Evolutionary conservation across 2,113 vertebrate genomes (phyloP).

Genomic region (Aptenodytes patagonicus): DNA sequence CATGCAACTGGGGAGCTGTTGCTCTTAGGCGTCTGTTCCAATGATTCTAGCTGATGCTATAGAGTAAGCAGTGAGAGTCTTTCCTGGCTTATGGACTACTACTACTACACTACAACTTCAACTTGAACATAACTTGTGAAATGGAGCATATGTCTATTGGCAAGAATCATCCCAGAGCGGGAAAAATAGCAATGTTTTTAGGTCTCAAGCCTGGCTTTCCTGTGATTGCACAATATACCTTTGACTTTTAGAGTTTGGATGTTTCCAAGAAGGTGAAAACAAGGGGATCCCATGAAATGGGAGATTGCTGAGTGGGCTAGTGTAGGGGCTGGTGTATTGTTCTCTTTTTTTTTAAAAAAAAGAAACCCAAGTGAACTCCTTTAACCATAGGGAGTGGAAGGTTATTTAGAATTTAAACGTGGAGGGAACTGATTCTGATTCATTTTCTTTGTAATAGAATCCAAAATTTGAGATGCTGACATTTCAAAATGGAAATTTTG

Average conservation of each 20-base stretch:
- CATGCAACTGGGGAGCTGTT: not conserved
- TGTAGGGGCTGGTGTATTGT: accelerated
- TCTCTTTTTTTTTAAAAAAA: not conserved
- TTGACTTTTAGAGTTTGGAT: not conserved
- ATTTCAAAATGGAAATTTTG: not conserved
- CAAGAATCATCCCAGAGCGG: not conserved
- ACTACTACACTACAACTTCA: not conserved
- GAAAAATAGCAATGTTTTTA: not conserved
- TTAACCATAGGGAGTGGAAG: not conserved
- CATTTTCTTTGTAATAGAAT: not conserved
- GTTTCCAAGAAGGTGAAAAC: not conserved
- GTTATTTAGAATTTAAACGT: not conserved
- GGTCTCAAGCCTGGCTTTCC: not conserved
- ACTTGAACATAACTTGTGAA: not conserved
- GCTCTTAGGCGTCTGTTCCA: not conserved
- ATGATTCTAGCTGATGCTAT: not conserved
- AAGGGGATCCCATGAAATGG: not conserved
- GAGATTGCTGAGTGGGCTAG: not conserved
- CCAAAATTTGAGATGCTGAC: not conserved
- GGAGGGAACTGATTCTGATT: not conserved
- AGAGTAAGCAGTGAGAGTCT: not conserved
- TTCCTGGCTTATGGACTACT: not conserved
- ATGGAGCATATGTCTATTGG: not conserved
- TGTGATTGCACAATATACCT: not conserved
- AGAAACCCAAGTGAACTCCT: not conserved